These are phyloP conservation scores for Chymomyza fuscimana DNA, from an alignment of 2,888 invertebrate species.

Conservation along the genomic window DNA sequence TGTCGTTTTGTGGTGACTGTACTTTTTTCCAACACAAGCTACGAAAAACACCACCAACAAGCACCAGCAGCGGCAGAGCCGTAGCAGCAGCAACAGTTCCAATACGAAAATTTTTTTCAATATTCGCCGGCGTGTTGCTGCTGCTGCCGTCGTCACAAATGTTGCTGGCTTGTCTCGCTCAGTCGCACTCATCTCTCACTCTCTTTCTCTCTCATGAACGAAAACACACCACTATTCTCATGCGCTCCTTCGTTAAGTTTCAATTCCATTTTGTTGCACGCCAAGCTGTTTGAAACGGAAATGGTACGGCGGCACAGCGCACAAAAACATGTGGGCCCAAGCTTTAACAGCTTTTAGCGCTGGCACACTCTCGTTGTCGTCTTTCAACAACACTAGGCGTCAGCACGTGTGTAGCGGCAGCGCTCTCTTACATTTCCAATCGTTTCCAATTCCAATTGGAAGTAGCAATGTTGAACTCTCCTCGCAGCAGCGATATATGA, in stretches of 20 bases:
- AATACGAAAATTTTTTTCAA: slow-evolving; percentile 73
- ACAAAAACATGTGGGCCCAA: slow-evolving; percentile 66
- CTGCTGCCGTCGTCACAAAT: slow-evolving; percentile 55
- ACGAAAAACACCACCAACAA: slow-evolving; percentile 58
- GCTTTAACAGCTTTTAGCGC: slow-evolving; percentile 41
- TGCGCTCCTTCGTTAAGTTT: slow-evolving; percentile 49
- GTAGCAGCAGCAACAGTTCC: slow-evolving; percentile 67
- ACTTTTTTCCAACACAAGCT: slow-evolving; percentile 76
- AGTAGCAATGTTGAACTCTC: slow-evolving; percentile 13
- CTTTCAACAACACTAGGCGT: slow-evolving; percentile 14
- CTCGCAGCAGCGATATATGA: slow-evolving; percentile 23
- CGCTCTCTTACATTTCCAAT: slow-evolving; percentile 25
- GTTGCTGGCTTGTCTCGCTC: slow-evolving; percentile 53
- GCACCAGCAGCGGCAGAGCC: slow-evolving; percentile 3
- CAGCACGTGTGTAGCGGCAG: slow-evolving; percentile 23
- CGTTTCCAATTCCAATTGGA: neutral
- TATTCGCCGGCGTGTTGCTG: slow-evolving; percentile 66
- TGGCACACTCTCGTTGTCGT: slow-evolving; percentile 20
- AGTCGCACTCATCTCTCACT: slow-evolving; percentile 6
- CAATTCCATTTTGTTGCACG: slow-evolving; percentile 41
- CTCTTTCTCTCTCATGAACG: slow-evolving; percentile 9
- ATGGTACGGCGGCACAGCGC: slow-evolving; percentile 42
- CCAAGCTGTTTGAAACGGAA: slow-evolving; percentile 55
- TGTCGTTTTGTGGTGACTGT: slow-evolving; percentile 78
- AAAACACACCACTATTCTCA: slow-evolving; percentile 1